phyloP scores from a whole-genome alignment of 1,140 invertebrate species.

The Himalopsyche phryganea region DNA sequence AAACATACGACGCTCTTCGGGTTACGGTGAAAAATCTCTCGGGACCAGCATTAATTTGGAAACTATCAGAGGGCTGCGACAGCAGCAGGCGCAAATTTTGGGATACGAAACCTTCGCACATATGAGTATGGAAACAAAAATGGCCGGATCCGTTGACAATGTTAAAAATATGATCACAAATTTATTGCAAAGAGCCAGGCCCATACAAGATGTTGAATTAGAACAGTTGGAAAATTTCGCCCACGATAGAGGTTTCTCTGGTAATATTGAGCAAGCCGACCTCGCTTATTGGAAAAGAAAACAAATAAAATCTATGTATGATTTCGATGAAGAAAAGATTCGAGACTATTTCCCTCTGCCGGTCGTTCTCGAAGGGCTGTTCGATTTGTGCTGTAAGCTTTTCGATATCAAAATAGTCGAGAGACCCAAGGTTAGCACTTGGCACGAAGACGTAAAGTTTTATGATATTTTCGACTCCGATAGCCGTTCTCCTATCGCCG shows the following conservation, averaged over 20 bases:
- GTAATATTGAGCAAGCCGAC: slow-evolving; percentile 76
- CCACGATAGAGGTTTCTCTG: slow-evolving; percentile 65
- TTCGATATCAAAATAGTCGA: slow-evolving; percentile 83
- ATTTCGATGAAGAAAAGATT: slow-evolving; percentile 68
- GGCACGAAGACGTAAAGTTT: slow-evolving; percentile 83
- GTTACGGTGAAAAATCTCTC: slow-evolving; percentile 58
- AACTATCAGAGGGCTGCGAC: slow-evolving; percentile 67
- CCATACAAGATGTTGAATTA: slow-evolving; percentile 74
- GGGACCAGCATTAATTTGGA: slow-evolving; percentile 74
- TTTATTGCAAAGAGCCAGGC: slow-evolving; percentile 63
- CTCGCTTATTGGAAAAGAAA: slow-evolving; percentile 81
- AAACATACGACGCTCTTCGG: slow-evolving; percentile 66
- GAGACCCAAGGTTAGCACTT: slow-evolving; percentile 60
- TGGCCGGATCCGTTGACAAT: slow-evolving; percentile 81
- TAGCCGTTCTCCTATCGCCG: slow-evolving; percentile 62
- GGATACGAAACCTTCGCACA: slow-evolving; percentile 78
- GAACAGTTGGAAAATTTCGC: slow-evolving; percentile 72
- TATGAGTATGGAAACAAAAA: slow-evolving; percentile 92
- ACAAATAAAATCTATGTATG: slow-evolving; percentile 60
- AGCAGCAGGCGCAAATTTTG: slow-evolving; percentile 68
- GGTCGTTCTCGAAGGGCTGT: slow-evolving; percentile 71
- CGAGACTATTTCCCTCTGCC: slow-evolving; percentile 81
- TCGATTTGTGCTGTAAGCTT: slow-evolving; percentile 68
- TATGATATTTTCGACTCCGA: slow-evolving; percentile 78
- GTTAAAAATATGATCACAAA: slow-evolving; percentile 70